Base-by-base conservation (phyloP, 1,140 invertebrate genomes). In the Oreohelix idahoensis region DNA sequence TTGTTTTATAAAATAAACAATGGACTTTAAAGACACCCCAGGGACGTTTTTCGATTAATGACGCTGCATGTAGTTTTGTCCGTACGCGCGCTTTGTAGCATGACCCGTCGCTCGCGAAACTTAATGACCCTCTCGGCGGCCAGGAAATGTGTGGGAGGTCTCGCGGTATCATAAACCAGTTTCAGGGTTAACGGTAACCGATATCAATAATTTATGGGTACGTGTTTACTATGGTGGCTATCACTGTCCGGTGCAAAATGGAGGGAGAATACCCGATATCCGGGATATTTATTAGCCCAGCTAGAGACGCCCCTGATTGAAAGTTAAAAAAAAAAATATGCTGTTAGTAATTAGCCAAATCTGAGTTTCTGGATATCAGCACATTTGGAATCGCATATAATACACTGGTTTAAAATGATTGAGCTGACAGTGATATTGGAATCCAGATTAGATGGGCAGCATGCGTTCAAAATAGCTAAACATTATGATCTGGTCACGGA, bases 151-250 rank as follows among this genome's bases (percentile, higher is more conserved):
- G 63, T 66, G 29, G 4, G 63, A 29, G 63, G 63, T 66, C 63
- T 66, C 5, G n/a, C 63, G 63, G 17, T 66, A 66, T 66, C 63
- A 66, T 66, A 66, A 66, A 66, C n/a, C 63, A 66, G 63, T 66
- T 66, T n/a, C 8, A n/a, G 29, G 63, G 63, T 66, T 29, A 66
- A 35, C 63, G 29, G 63, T 66, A 66, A 66, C 2, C 63, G 2
- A 10, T n/a, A 66, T 66, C 63, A 66, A 66, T 66, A 66, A 66
- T 66, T 66, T 66, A 66, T 20, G 1, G 53, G 10, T 20, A 4
- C 53, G 17, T 58, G 53, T 4, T 15, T 58, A 20, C 10, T 11
- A n/a, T 58, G 53, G 53, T 58, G 10, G 53, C 53, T 58, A n/a
- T 58, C 53, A 58, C 53, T 58, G 53, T 66, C 51, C 63, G n/a